Base-by-base conservation (phyloP, 2,113 vertebrate species). In the Alouatta palliata region DNA sequence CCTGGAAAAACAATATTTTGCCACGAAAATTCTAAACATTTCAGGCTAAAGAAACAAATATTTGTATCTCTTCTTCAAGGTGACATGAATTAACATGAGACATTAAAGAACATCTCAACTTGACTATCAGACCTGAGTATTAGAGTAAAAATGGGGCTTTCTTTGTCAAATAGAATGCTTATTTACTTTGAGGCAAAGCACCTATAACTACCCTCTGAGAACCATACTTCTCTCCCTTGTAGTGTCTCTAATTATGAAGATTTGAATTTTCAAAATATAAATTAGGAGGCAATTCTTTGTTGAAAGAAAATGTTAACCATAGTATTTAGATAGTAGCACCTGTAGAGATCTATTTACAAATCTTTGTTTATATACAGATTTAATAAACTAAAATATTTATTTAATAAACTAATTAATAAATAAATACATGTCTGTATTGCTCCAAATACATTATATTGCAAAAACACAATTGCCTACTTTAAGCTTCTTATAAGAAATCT, bases 191-290 rank as follows among this genome's bases (percentile, higher is more conserved):
- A 95, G 37, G 19, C 52, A 94, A 64, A 95, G 58, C 19, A 37
- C 23, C 64, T 92, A 21, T 56, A 92, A 80, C 43, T 96, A 68
- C 43, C 35, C 77, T 30, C 81, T 96, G 73, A 80, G 49, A 80
- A 96, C 90, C 79, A 37, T 37, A 21, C 52, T 89, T 92, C 23
- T 91, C 52, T 96, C 64, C 84, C 30, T 95, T 92, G 95, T 75
- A 92, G 16, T 16, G 81, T 92, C 43, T 94, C 35, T 58, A 80
- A 84, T 91, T 95, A 90, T 64, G 40, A 86, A 91, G 35, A 90
- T 90, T 7, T 88, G n/a, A 92, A 92, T 92, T 97, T 94, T 92
- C 56, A 83, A 95, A 97, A 91, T 83, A 87, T 88, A 90, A 85
- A 90, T 92, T 91, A 84, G 54, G 83, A 91, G 43, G 16, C 83